Percentiles rank a stretch among this genome's conserved stretches.
These are phyloP conservation scores for Malurus elegans DNA, from an alignment of 2,113 vertebrate genomes.

Conservation along the genomic window DNA sequence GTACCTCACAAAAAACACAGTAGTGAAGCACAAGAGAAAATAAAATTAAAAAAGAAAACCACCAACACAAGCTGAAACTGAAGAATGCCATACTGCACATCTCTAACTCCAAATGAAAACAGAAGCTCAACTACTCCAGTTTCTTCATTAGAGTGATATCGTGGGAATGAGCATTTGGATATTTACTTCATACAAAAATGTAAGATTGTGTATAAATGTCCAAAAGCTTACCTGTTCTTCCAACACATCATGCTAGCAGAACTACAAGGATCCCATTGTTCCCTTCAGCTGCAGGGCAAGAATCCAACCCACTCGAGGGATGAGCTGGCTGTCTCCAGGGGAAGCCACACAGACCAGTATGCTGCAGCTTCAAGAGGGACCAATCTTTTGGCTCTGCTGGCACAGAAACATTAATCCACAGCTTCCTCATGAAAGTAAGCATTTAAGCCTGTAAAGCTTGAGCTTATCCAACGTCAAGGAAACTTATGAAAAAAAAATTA, in stretches of 20 bases:
- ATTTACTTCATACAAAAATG: background rate
- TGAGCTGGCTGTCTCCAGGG: background rate
- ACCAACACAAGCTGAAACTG: background rate
- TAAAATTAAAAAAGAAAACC: background rate
- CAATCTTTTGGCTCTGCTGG: background rate
- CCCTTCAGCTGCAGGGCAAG: background rate
- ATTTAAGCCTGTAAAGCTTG: background rate
- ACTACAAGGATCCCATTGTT: background rate
- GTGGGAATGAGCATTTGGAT: background rate
- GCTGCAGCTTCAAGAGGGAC: background rate
- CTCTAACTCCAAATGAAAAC: background rate
- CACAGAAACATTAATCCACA: background rate
- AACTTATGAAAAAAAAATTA: background rate
- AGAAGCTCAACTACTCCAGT: background rate
- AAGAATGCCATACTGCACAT: background rate
- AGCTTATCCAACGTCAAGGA: background rate
- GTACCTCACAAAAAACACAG: background rate
- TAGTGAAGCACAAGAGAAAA: background rate
- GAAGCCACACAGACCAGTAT: background rate
- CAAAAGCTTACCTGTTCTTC: background rate
- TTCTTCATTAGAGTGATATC: background rate
- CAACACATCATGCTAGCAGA: background rate
- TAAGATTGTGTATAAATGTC: background rate
- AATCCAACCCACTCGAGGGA: background rate
- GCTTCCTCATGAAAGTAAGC: background rate